phyloP scores from a whole-genome alignment of 92 coral and sea anemone species.

The Chrysogorgia sp. region DNA sequence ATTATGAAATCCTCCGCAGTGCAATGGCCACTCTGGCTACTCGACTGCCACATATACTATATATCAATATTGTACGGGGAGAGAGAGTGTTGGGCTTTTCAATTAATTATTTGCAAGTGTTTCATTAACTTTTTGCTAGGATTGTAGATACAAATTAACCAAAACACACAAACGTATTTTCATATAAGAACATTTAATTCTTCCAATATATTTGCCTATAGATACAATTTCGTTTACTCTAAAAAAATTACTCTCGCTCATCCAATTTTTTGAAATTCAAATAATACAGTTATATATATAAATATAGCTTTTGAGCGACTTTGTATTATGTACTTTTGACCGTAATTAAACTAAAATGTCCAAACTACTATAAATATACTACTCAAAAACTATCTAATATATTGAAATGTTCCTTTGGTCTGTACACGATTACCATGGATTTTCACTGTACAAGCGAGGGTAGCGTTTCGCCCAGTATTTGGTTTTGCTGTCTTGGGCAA shows the following conservation, averaged over 20 bases:
- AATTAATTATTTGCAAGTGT: not conserved
- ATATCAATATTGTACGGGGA: too few species aligned
- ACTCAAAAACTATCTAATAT: conserved; percentile 26
- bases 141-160: too few species aligned
- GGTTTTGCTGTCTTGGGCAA: not conserved
- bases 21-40: too few species aligned
- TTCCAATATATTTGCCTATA: conserved; percentile 38
- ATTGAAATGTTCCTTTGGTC: conserved; percentile 3
- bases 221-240: conserved; percentile 35
- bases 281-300: conserved; percentile 40
- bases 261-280: conserved; percentile 19
- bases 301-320: conserved; percentile 7
- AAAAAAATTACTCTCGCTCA: conserved; percentile 34
- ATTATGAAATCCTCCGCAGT: too few species aligned
- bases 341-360: conserved; percentile 30
- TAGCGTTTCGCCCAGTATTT: not conserved
- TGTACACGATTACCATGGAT: conserved; percentile 25
- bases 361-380: conserved; percentile 40
- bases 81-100: too few species aligned
- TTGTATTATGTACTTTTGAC: conserved; percentile 10
- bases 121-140: too few species aligned
- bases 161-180: not conserved
- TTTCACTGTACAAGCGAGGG: conserved; percentile 17
- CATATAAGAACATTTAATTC: conserved; percentile 20
- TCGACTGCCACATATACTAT: too few species aligned